Evolutionary conservation across 2,888 invertebrate species (phyloP), one percentile per base, ranked within the genome.

Genomic region (Pocota personata): DNA sequence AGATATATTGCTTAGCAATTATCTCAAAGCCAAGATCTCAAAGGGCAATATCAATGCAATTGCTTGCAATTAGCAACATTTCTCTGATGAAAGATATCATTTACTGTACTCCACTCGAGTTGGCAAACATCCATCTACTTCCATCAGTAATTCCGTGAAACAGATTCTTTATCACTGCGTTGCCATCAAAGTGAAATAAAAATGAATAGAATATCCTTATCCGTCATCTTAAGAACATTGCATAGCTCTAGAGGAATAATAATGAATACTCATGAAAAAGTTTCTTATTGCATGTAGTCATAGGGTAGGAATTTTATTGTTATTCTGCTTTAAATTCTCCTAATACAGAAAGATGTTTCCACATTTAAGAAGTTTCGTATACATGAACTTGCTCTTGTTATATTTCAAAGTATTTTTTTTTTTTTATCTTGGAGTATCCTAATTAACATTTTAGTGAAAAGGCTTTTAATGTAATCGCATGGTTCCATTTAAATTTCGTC

Each of bases 391-490:
- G n/a, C 12, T 21, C 21, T 21, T 21, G 37, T 30, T 62, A 27
- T 27, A 10, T 62, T 60, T 40, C n/a, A 1, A 24, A 27, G 19
- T 3, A 55, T 6, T 30, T 30, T 7, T 50, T 24, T 37, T 6
- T 21, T 7, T 21, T 21, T 8, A 12, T 16, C 10, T 52, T 14
- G n/a, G 6, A 27, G 30, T 43, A 66, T 48, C 30, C 32, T 48
- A 32, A 66, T 66, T 66, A 66, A 48, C 60, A 27, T 60, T 43
- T 43, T 4, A 60, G 24, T 19, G 46, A 8, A 64, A 30, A 16
- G 46, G 46, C 30, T 46, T 30, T 12, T 46, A 27, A 43, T 48
- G 32, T 48, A 64, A 32, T 64, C 64, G 46, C 64, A 46, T 16
- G 46, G 46, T 32, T 48, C 46, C 32, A 48, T 32, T 46, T 64